Evolutionary conservation across 2,888 invertebrate species (phyloP), one percentile per base, ranked within the genome.

Genomic region (Archips crataeganus): DNA sequence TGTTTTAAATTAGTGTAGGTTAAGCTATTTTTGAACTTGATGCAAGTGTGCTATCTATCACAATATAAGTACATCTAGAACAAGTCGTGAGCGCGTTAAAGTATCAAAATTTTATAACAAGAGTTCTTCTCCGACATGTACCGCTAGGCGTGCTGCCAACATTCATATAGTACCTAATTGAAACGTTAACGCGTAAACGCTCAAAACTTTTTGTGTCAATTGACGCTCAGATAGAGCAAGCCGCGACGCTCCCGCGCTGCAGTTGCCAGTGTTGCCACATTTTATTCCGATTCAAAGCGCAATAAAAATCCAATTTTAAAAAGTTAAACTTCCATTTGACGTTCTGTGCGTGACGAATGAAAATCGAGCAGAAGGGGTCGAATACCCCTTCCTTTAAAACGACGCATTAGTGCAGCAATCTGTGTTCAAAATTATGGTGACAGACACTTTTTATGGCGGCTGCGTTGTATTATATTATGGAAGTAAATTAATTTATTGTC

Each of bases 231-330:
- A 15, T n/a, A 32, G 57, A 32, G 5, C 57, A 57, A 57, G 57
- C 32, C 10, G 10, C 23, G 62, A 10, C 42, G 42, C 34, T 15
- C 47, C 23, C 62, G 45, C 62, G 45, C 42, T 32, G 61, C 66
- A 51, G 51, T 54, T 54, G 45, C 74, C 76, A 76, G 80, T 84
- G 60, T 54, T 62, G 51, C 74, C 76, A 76, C 81, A 84, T 87
- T 87, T 87, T 82, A 84, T 86, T 87, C 82, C 84, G 79, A 83
- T 86, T 79, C 82, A 84, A 84, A 85, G 82, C 77, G 86, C 85
- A 89, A 92, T 93, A 92, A 91, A 92, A 91, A 86, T 86, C 88
- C 89, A 93, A 92, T 93, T 93, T 92, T 82, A 89, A 92, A 90
- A 91, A 90, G 90, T 91, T 92, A 88, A 92, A 93, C 83, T 90